Conservation (phyloP, 1,140 invertebrate species). For the Caenorhabditis elegans region DNA sequence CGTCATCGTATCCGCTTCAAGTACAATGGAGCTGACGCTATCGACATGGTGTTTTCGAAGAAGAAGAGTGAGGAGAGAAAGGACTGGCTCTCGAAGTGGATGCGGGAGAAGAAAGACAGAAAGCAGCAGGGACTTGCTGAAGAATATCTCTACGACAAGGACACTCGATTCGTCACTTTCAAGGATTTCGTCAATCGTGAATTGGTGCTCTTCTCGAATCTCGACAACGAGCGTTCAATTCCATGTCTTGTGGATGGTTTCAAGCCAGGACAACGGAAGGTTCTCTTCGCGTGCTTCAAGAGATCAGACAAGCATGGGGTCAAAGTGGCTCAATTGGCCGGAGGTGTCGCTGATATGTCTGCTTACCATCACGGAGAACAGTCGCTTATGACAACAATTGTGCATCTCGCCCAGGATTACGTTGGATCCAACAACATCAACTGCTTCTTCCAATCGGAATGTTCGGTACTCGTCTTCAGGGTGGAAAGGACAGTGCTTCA, state of each 20-base stretch:
- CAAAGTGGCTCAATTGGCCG: conserved; percentile 95
- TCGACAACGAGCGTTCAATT: conserved; percentile 93
- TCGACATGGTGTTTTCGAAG: conserved; percentile 93
- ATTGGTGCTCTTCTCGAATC: conserved; percentile 91
- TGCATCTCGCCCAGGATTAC: conserved; percentile 93
- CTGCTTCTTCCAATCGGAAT: conserved; percentile 91
- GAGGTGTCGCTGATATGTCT: conserved; percentile 94
- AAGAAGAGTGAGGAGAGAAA: conserved; percentile 92
- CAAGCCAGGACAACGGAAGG: conserved; percentile 94
- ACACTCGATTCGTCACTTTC: no score
- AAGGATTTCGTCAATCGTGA: no score
- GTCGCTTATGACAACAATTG: conserved; percentile 91
- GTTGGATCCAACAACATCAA: conserved; percentile 99
- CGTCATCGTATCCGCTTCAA: no score
- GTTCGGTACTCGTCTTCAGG: conserved; percentile 77
- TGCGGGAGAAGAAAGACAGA: conserved; percentile 73
- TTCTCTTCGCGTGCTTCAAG: conserved; percentile 90
- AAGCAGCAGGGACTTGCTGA: no score
- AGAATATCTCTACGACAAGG: no score
- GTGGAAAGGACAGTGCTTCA: conserved; percentile 94
- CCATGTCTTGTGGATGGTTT: conserved; percentile 87
- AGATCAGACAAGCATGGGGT: conserved; percentile 92
- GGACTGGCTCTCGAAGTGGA: conserved; percentile 93
- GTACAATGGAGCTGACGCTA: conserved; percentile 78
- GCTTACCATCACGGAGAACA: no score